phyloP scores from a whole-genome alignment of 2,888 invertebrate species.

The Icerya purchasi region DNA sequence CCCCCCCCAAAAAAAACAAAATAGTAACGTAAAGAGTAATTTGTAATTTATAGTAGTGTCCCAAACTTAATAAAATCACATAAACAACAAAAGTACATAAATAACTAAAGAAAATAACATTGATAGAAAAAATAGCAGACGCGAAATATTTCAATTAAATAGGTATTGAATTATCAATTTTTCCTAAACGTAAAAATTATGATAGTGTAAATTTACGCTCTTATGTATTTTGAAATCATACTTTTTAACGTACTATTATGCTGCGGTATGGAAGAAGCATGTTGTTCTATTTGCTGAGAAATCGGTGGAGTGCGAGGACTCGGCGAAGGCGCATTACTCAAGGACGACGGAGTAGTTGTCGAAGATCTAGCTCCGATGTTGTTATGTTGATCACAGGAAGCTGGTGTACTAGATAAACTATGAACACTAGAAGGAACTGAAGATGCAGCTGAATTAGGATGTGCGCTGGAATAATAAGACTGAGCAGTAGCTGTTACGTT shows the following conservation, averaged over 20 bases:
- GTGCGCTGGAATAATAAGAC: not conserved
- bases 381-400: constrained; percentile 15
- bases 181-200: no score
- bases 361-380: constrained; percentile 13
- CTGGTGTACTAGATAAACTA: not conserved
- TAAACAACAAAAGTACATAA: no score
- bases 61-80: no score
- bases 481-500: not conserved
- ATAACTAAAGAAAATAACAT: no score
- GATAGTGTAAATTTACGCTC: no score
- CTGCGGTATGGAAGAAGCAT: not conserved
- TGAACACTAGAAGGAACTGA: not conserved
- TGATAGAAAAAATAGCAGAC: no score
- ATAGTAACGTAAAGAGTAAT: no score
- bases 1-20: no score
- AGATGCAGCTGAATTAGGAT: not conserved
- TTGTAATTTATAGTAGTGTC: no score
- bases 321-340: constrained; percentile 35
- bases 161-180: no score
- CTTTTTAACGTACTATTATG: not conserved
- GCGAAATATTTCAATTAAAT: no score
- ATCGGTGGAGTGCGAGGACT: constrained; percentile 21
- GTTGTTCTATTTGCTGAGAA: not conserved
- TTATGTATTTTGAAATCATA: no score
- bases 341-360: constrained; percentile 27